Evolutionary conservation across 2,797 vertebrate genomes (phyloP), one percentile per base, ranked within the genome.

Genomic region (Argya squamiceps): DNA sequence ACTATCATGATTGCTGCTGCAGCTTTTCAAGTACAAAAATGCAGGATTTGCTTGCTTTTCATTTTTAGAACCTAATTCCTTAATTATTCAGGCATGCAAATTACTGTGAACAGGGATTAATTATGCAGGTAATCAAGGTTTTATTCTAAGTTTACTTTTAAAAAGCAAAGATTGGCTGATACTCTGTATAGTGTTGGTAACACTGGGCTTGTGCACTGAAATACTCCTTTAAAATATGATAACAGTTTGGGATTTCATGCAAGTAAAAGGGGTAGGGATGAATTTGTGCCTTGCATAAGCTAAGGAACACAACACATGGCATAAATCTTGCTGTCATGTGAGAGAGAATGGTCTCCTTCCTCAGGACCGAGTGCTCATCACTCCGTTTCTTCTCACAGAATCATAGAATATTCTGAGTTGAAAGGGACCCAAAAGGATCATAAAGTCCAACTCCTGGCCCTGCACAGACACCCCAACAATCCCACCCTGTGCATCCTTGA

Each of bases 11-110:
- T 88, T 75, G 58, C 91, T 8, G 5, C 70, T 56, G 52, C 62
- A 89, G 88, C 84, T 95, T 93, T 93, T 86, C 56, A 73, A 87
- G 68, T 53, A 93, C 39, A 81, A 85, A 93, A 89, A 79, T 7
- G 26, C 18, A 70, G 78, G 63, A 86, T 93, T 92, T 80, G 6
- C 75, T 91, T 0, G 2, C 81, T 91, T 95, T 93, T 89, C 19
- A 60, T 68, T 92, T 88, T 84, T 89, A 65, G 75, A 50, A 76
- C 21, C 34, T 62, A 74, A 80, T 94, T 79, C 80, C 87, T 91
- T 69, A 92, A 87, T 84, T 94, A 93, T 78, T 93, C 52, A 75
- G 74, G 41, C 59, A 76, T 73, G 80, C 77, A 92, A 60, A 75
- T 89, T n/a, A 30, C 43, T 50, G 41, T 78, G 68, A 88, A 68